phyloP scores from a whole-genome alignment of 2,888 invertebrate genomes.

The Alloscopus bannaensis region DNA sequence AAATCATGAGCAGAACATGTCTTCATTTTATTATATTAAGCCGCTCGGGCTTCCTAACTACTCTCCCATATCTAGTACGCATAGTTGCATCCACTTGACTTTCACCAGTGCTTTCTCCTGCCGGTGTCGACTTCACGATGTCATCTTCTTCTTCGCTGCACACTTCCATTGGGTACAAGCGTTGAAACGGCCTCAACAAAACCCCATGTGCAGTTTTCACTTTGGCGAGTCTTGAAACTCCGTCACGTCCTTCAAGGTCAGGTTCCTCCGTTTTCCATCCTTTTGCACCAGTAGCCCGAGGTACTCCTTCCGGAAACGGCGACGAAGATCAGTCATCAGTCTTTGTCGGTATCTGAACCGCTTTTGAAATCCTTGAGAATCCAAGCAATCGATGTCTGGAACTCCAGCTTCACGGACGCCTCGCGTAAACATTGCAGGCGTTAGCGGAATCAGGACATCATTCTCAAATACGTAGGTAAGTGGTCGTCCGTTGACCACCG shows the following conservation, averaged over 20 bases:
- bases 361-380: background rate
- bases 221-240: background rate
- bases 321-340: background rate
- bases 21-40: background rate
- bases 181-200: background rate
- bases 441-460: background rate
- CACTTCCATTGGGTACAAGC: constrained; percentile 19
- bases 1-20: background rate
- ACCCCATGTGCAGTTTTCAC: constrained; percentile 27
- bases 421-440: constrained; percentile 13
- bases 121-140: background rate
- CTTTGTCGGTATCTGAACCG: background rate
- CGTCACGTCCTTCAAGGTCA: constrained; percentile 8
- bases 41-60: background rate
- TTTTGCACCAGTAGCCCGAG: background rate
- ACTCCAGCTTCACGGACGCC: background rate
- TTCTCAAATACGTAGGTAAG: constrained; percentile 28
- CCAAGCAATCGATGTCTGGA: background rate
- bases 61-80: background rate
- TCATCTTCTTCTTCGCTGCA: background rate
- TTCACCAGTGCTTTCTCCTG: background rate
- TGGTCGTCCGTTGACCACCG: constrained; percentile 10
- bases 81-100: background rate
- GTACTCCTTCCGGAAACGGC: constrained; percentile 19
- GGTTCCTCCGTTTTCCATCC: background rate